Evolutionary conservation across 2,113 vertebrate species (phyloP).

Genomic region (Xiphorhynchus elegans): DNA sequence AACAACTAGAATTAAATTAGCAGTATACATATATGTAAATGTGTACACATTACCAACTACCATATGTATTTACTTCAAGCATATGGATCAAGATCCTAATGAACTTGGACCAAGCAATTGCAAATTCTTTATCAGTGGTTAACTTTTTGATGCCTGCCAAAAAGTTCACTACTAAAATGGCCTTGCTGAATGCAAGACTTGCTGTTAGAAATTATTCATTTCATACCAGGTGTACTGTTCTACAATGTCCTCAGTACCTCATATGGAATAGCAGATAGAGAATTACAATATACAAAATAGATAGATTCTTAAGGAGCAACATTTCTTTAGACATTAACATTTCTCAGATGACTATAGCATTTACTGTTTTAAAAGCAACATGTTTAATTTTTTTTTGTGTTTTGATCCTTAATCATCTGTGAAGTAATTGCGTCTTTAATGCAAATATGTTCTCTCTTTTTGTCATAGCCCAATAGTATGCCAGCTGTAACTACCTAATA

Average conservation of each 20-base stretch:
- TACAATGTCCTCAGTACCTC: not conserved
- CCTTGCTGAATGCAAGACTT: not conserved
- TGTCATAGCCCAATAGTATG: not conserved
- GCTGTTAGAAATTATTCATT: not conserved
- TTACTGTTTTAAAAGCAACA: not conserved
- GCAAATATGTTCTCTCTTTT: not conserved
- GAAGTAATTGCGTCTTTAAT: not conserved
- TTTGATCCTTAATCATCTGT: not conserved
- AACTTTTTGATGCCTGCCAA: not conserved
- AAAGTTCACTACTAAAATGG: not conserved
- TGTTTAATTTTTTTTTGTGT: not conserved
- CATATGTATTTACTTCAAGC: not conserved
- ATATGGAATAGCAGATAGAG: not conserved
- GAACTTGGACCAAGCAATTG: not conserved
- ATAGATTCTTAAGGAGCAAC: not conserved
- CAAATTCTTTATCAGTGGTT: not conserved
- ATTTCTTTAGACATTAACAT: not conserved
- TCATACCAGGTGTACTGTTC: not conserved
- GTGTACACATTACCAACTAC: not conserved
- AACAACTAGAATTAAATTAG: not conserved
- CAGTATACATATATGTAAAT: not conserved
- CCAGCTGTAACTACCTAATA: not conserved
- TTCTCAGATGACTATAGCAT: not conserved
- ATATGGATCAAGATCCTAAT: not conserved
- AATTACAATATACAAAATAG: not conserved